Percentiles rank a stretch among this genome's conserved stretches.
Evolutionary conservation across 1,140 invertebrate genomes (phyloP).

Genomic region (Trachymyrmex septentrionalis): DNA sequence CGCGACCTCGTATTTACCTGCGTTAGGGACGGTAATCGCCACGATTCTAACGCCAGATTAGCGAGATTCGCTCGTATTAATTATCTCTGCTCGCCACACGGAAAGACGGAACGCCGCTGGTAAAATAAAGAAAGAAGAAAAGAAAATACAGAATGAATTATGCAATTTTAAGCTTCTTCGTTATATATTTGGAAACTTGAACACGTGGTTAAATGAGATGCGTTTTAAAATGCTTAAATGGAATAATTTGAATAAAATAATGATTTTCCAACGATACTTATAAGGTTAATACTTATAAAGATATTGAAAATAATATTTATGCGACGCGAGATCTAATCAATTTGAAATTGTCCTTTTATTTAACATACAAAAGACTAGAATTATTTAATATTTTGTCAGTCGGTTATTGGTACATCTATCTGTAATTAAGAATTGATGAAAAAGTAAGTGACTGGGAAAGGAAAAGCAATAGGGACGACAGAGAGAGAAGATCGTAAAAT

Average conservation of each 20-base stretch:
- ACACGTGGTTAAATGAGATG: neutral
- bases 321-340: neutral
- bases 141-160: neutral
- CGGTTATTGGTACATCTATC: neutral
- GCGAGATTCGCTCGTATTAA: slow-evolving; percentile 34
- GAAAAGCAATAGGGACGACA: neutral
- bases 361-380: neutral
- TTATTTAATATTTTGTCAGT: neutral
- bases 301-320: slow-evolving; percentile 3
- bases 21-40: slow-evolving; percentile 66
- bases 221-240: neutral
- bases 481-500: slow-evolving; percentile 58
- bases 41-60: slow-evolving; percentile 60
- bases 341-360: neutral
- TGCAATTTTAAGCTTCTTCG: neutral
- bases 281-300: neutral
- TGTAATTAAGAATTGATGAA: neutral
- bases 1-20: slow-evolving; percentile 66
- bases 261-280: neutral
- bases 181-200: neutral
- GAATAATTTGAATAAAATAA: neutral
- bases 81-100: slow-evolving; percentile 10
- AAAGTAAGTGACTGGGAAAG: neutral
- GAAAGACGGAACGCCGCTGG: neutral
- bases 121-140: neutral